Evolutionary conservation across 2,113 vertebrate species (phyloP).

Genomic region (Sitta europaea): DNA sequence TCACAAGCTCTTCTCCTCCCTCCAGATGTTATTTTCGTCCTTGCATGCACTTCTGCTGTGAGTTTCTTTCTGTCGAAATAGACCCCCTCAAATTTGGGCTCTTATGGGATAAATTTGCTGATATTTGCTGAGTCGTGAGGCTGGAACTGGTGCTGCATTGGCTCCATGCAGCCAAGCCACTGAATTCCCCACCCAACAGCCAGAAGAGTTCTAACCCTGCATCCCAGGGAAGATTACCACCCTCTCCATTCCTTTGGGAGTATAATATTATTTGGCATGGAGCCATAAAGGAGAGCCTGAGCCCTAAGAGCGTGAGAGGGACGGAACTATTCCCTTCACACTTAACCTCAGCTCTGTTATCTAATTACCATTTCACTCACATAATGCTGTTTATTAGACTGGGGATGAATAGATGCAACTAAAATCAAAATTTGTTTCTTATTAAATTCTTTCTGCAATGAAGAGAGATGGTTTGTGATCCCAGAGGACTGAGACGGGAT

Average conservation of each 20-base stretch:
- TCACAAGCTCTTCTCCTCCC: not conserved
- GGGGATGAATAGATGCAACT: not conserved
- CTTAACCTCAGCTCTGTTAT: not conserved
- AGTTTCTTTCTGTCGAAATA: not conserved
- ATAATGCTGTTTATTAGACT: not conserved
- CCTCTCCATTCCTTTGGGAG: not conserved
- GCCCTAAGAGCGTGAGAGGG: not conserved
- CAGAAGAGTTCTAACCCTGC: not conserved
- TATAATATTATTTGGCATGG: not conserved
- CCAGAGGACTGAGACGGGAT: not conserved
- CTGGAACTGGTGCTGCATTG: not conserved
- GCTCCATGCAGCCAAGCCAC: not conserved
- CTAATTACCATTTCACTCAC: not conserved
- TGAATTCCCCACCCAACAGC: not conserved
- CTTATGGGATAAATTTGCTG: not conserved
- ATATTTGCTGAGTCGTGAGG: accelerated
- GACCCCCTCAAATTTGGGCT: not conserved
- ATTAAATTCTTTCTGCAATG: not conserved
- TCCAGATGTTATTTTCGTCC: not conserved
- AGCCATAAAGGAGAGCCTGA: not conserved
- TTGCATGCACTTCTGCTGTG: not conserved
- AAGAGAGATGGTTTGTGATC: not conserved
- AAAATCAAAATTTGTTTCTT: conserved; percentile 9
- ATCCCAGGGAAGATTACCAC: not conserved
- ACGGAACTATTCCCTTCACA: not conserved